A percentile compares a stretch with the other conserved stretches of the same genome.
Evolutionary conservation across 2,113 vertebrate genomes (phyloP).

Genomic region (Paraplagusia blochii): DNA sequence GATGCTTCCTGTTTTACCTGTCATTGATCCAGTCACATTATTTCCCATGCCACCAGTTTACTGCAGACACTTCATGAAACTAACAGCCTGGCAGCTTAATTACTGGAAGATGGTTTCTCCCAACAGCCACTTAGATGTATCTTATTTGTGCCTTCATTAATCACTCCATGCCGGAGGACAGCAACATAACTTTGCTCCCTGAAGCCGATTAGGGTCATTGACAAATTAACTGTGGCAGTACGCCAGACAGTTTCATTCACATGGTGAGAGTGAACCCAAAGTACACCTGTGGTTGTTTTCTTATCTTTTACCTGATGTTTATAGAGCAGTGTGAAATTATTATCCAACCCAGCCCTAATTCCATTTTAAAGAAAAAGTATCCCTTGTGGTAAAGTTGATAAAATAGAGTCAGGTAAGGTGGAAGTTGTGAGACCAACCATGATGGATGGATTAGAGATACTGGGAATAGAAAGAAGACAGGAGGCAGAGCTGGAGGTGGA

Average conservation of each 20-base stretch:
- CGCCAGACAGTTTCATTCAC: slow-evolving; percentile 1
- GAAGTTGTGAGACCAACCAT: no score
- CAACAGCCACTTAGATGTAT: not conserved
- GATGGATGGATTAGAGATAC: no score
- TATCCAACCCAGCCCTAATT: no score
- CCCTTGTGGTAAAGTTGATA: no score
- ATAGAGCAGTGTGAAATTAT: no score
- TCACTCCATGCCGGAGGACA: not conserved
- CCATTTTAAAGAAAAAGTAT: no score
- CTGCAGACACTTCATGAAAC: not conserved
- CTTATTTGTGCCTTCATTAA: not conserved
- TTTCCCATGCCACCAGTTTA: not conserved
- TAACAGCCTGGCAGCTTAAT: not conserved
- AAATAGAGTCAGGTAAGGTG: no score
- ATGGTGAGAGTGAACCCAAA: not conserved
- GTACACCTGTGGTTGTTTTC: no score
- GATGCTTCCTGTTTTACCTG: not conserved
- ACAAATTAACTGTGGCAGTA: not conserved
- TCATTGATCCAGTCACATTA: slow-evolving; percentile 1
- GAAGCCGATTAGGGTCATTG: not conserved
- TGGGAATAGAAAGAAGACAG: no score
- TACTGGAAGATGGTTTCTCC: not conserved
- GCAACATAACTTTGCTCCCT: not conserved
- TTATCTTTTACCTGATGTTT: no score
- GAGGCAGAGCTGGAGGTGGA: no score